These are phyloP conservation scores for Xenopus laevis DNA, from an alignment of 2,113 vertebrate genomes.

Conservation along the genomic window DNA sequence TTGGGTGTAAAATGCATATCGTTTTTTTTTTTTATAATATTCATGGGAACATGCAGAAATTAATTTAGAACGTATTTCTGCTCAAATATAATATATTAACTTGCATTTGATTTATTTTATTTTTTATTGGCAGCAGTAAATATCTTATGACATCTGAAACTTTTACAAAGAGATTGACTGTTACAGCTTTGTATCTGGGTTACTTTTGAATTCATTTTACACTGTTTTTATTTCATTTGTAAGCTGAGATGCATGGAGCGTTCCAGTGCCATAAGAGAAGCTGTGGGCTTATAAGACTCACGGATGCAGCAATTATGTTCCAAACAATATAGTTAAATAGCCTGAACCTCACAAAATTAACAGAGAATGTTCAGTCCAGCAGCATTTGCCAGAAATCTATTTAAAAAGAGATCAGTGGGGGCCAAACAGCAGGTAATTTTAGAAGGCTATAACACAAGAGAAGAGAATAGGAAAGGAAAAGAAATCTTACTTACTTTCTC, in stretches of 20 bases:
- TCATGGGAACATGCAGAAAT: too few species aligned
- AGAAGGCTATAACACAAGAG: constrained; percentile 27
- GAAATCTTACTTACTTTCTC: constrained; percentile 26
- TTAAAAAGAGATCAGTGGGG: constrained; percentile 32
- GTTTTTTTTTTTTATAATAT: too few species aligned
- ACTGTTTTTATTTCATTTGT: constrained; percentile 43
- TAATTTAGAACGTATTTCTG: too few species aligned
- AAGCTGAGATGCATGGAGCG: constrained; percentile 34
- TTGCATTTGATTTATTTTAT: too few species aligned
- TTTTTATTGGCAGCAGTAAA: constrained; percentile 5
- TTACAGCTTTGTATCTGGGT: constrained; percentile 13
- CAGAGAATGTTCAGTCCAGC: constrained; percentile 29
- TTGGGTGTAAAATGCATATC: too few species aligned
- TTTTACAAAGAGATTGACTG: constrained; percentile 9
- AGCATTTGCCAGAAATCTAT: constrained; percentile 24
- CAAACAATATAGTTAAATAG: constrained; percentile 39
- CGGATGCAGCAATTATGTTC: constrained; percentile 35
- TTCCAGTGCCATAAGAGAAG: constrained; percentile 18
- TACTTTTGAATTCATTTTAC: constrained; percentile 39
- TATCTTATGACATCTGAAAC: constrained; percentile 4
- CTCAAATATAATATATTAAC: too few species aligned
- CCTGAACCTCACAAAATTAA: constrained; percentile 38
- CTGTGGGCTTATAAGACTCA: constrained; percentile 38
- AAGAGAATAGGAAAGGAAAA: constrained; percentile 28
- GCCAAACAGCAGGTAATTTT: constrained; percentile 44